Base-by-base conservation (phyloP, 2,113 vertebrate genomes). In the Symphodus melops region DNA sequence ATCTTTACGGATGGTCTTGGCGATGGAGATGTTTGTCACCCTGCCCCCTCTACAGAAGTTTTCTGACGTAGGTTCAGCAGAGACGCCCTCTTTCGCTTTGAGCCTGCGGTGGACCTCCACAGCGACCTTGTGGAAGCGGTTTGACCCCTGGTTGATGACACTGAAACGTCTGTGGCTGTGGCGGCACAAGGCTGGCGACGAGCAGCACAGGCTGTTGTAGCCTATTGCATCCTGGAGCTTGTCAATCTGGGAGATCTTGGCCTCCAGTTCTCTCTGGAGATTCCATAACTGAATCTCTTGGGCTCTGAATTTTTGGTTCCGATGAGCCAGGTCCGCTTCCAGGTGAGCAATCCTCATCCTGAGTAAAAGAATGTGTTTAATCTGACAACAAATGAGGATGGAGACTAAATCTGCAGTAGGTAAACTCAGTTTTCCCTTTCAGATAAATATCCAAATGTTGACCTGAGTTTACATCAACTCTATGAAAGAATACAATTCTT, bases 161-260 rank as follows among this genome's bases (percentile, higher is more conserved):
- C 93, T 94, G 63, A 93, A 90, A 37, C 89, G 75, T 14, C 72
- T 88, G 49, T 62, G 60, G 57, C 83, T 86, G 46, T 83, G 86
- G 59, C 64, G 84, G 39, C 51, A 66, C 8, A 59, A 44, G 10
- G 82, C 11, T 0, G 70, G 82, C 0, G 87, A 74, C 1, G 91
- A 89, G 42, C 54, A 16, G 8, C 85, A 82, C 28, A 82, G 65
- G 10, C 53, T 68, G 82, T 93, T 91, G 79, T 92, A 94, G 19
- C 92, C 93, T 3, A 95, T 93, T 4, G 95, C 95, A 33, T 95
- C 94, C 83, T 95, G 93, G 21, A 95, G 91, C 72, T 95, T 95
- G 71, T 94, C 91, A 1, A 95, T 90, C 84, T 95, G 95, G 19
- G 89, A 86, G 44, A 88, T 72, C 77, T 94, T 94, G 23, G 88